Evolutionary conservation across 2,113 vertebrate species (phyloP).

Genomic region (Gulo gulo): DNA sequence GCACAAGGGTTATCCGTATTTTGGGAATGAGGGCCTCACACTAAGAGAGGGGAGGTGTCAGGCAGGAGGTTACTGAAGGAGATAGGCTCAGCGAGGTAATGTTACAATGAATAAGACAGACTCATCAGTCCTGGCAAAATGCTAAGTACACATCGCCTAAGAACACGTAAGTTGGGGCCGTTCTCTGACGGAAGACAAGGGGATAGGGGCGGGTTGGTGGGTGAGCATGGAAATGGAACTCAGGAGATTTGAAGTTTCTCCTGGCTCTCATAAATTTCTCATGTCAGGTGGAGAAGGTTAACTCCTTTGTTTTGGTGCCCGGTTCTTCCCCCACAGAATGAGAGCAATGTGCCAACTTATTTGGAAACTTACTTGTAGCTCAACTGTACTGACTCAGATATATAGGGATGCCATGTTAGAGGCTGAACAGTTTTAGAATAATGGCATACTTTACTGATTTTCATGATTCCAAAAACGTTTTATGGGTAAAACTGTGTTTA

Average conservation of each 20-base stretch:
- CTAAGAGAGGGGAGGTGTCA: neutral
- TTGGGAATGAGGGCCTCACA: neutral
- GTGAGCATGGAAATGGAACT: neutral
- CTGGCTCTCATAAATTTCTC: neutral
- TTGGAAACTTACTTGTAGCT: neutral
- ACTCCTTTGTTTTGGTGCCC: neutral
- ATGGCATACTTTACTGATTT: neutral
- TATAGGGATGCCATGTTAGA: too few species aligned
- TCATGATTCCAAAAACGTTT: neutral
- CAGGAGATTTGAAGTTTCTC: neutral
- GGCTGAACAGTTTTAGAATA: neutral
- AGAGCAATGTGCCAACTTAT: neutral
- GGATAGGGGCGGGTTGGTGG: neutral
- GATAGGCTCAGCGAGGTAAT: neutral
- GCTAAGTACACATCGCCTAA: neutral
- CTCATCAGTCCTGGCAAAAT: neutral
- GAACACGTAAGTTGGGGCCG: fast-evolving
- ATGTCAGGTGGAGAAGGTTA: neutral
- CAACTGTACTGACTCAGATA: neutral
- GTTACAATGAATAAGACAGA: neutral
- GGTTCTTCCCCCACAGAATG: neutral
- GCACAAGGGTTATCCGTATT: neutral
- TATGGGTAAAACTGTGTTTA: neutral
- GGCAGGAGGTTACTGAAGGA: neutral
- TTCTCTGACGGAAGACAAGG: neutral